Percentiles rank a stretch among this genome's conserved stretches.
phyloP scores from a whole-genome alignment of 2,888 invertebrate genomes.

The Heliconius ismenius region DNA sequence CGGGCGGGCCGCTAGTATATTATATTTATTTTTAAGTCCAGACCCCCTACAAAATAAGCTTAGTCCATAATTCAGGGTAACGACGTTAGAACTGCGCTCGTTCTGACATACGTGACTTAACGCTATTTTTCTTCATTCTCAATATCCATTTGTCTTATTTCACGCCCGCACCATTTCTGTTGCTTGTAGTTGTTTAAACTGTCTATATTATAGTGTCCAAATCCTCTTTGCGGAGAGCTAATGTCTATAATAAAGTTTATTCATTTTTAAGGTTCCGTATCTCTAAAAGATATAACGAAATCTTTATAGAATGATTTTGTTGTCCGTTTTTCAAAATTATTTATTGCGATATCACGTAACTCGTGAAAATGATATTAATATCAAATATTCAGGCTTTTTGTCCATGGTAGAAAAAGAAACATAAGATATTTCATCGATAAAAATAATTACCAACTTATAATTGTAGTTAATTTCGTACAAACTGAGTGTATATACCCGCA shows the following conservation, averaged over 20 bases:
- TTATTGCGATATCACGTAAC: too few species aligned
- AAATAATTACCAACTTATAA: too few species aligned
- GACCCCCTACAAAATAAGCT: background rate
- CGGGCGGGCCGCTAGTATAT: too few species aligned
- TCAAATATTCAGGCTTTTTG: too few species aligned
- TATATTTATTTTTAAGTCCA: background rate
- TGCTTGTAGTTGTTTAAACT: conserved; percentile 32
- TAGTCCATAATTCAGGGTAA: conserved; percentile 47
- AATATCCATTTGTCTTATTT: conserved; percentile 56
- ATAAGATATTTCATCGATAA: too few species aligned
- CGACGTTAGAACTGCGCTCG: conserved; percentile 52
- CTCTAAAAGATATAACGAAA: too few species aligned
- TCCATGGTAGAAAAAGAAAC: too few species aligned
- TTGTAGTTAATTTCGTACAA: too few species aligned
- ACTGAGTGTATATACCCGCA: too few species aligned
- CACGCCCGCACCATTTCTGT: conserved; percentile 39
- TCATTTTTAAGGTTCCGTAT: background rate
- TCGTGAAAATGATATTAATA: too few species aligned
- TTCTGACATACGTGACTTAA: conserved; percentile 51
- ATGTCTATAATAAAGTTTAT: background rate
- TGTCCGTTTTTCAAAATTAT: too few species aligned
- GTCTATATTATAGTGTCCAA: background rate
- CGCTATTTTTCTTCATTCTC: conserved; percentile 62
- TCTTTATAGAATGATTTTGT: too few species aligned
- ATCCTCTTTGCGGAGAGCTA: background rate